phyloP scores from a whole-genome alignment of 2,113 vertebrate species.

The Beaufortia kweichowensis region DNA sequence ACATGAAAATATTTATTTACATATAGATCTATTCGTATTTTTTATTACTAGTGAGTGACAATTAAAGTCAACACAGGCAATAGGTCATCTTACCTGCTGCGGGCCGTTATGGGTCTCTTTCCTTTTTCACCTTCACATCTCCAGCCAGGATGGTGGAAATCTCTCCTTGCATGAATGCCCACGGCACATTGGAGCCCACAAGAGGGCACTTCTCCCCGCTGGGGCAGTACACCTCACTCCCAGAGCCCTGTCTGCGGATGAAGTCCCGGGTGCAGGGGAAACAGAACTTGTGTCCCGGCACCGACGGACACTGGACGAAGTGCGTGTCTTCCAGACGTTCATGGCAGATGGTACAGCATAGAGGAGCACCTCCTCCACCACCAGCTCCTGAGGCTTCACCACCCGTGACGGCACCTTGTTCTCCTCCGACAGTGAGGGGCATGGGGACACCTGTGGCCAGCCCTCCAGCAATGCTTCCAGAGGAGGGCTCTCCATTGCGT shows the following conservation, averaged over 20 bases:
- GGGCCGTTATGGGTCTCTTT: constrained; percentile 74
- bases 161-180: constrained; percentile 93
- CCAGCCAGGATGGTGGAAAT: constrained; percentile 87
- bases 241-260: constrained; percentile 81
- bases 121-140: constrained; percentile 88
- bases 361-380: constrained; percentile 65
- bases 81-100: constrained; percentile 42
- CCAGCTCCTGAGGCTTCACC: constrained; percentile 40
- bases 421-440: constrained; percentile 65
- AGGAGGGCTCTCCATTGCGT: constrained; percentile 76
- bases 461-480: constrained; percentile 63
- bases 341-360: constrained; percentile 87
- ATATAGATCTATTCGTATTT: too few relatives aligned
- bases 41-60: too few relatives aligned
- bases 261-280: constrained; percentile 87
- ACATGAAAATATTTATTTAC: too few relatives aligned
- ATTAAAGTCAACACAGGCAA: too few relatives aligned
- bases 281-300: constrained; percentile 86
- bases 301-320: constrained; percentile 86
- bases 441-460: constrained; percentile 64
- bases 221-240: constrained; percentile 86
- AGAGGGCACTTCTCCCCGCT: constrained; percentile 86
- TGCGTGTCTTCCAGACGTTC: constrained; percentile 85
- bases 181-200: constrained; percentile 85
- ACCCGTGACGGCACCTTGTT: constrained; percentile 36